Evolutionary conservation across 2,113 vertebrate genomes (phyloP).

Genomic region (Myrmecophaga tridactyla): DNA sequence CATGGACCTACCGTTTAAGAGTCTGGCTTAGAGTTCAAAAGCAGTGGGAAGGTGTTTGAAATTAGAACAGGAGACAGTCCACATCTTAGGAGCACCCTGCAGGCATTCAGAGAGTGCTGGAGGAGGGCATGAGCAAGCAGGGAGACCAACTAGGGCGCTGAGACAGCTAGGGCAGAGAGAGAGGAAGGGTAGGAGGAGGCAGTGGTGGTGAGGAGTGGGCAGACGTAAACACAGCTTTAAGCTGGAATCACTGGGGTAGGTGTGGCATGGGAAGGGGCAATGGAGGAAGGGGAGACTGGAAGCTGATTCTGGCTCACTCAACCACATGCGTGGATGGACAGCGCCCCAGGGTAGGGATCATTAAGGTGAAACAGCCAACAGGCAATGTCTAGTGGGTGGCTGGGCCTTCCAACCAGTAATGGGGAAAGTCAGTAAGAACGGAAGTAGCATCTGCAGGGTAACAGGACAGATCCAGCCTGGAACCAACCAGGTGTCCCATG

Average conservation of each 20-base stretch:
- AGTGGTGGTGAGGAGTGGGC: not conserved
- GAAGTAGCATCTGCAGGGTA: not conserved
- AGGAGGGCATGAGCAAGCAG: not conserved
- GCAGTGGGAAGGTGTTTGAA: not conserved
- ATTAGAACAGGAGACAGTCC: not conserved
- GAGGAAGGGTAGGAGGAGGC: not conserved
- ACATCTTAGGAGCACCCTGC: constrained; percentile 11
- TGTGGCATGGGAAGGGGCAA: not conserved
- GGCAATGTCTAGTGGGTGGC: not conserved
- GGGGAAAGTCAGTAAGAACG: not conserved
- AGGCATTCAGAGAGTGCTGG: not conserved
- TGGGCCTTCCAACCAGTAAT: not conserved
- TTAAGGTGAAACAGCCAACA: not conserved
- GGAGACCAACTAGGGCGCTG: not conserved
- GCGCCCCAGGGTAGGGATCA: accelerated
- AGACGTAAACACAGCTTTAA: not conserved
- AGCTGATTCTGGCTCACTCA: too few species aligned
- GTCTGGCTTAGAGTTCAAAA: not conserved
- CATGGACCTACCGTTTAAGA: not conserved
- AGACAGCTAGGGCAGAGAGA: not conserved
- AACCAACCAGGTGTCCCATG: not conserved
- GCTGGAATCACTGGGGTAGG: not conserved
- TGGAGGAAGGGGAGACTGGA: not conserved
- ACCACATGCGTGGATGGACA: not conserved
- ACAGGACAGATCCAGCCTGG: not conserved